phyloP scores from a whole-genome alignment of 2,113 vertebrate species.

The Miniopterus natalensis region DNA sequence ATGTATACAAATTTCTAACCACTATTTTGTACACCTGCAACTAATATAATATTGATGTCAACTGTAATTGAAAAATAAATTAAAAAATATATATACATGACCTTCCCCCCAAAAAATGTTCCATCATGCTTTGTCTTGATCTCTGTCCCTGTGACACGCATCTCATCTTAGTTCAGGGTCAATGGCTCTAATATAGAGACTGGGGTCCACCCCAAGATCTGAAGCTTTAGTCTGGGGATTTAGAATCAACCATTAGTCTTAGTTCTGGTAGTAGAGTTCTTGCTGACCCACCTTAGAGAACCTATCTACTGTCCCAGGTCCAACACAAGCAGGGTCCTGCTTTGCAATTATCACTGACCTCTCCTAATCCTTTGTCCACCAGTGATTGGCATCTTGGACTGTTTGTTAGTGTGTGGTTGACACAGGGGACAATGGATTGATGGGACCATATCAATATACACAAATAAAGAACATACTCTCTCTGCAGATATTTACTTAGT shows the following conservation, averaged over 20 bases:
- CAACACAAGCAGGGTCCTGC: background rate
- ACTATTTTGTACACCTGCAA: background rate
- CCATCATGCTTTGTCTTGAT: background rate
- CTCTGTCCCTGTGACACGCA: background rate
- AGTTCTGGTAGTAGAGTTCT: background rate
- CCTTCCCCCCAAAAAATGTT: background rate
- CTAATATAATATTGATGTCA: background rate
- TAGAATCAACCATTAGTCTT: background rate
- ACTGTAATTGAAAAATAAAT: background rate
- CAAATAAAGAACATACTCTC: background rate
- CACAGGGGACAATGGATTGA: background rate
- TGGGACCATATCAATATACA: background rate
- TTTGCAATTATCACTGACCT: background rate
- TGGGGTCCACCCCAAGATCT: background rate
- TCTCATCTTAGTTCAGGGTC: background rate
- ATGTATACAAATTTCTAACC: background rate
- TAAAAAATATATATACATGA: background rate
- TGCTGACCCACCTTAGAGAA: background rate
- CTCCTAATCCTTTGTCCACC: background rate
- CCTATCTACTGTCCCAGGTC: background rate
- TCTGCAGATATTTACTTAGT: background rate
- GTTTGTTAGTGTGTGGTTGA: background rate
- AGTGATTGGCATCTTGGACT: background rate
- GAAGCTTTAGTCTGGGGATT: background rate
- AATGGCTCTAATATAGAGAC: background rate